Base-by-base conservation (phyloP, 2,113 vertebrate species). In the Calyptomena viridis region DNA sequence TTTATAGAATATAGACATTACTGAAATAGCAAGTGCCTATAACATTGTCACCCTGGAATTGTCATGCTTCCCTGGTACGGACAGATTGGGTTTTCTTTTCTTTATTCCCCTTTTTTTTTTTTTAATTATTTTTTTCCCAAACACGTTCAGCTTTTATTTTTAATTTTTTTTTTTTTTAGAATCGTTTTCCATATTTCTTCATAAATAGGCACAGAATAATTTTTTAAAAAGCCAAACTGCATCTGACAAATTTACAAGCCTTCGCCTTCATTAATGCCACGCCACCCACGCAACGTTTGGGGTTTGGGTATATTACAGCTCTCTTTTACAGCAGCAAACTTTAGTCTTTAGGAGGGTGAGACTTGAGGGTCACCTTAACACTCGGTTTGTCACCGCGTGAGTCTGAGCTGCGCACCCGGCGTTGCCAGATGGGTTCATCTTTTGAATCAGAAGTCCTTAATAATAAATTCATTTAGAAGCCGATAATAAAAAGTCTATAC, bases 1-100 rank as follows among this genome's bases (percentile, higher is more conserved):
- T 99, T 98, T 99, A 99, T 99, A 98, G 98, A 98, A 97, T 99
- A 99, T 99, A 99, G 99, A 99, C 99, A 99, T 99, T 98, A 99
- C 99, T 98, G 99, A 98, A 97, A 97, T 98, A 99, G 99, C 99
- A 99, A 99, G 98, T 99, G 99, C 99, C 99, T 99, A 99, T 99
- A 99, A 98, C 97, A 95, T 98, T 90, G 96, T 98, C 98, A 95
- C 97, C 97, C 97, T 97, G 97, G 98, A 98, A 97, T 98, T 97
- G 96, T 98, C 99, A 98, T 99, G 99, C 99, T 98, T 98, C 98
- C 98, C 98, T 98, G 94, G 98, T 98, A 95, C 25, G 64, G 95
- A 96, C 66, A 94, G 87, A 85, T 82, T 93, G 93, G 21, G 55
- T 96, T 93, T 23, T 63, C 75, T 84, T 96, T 58, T 78, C 64